A percentile compares a stretch with the other conserved stretches of the same genome.
Evolutionary conservation across 1,140 invertebrate genomes (phyloP).

Genomic region (Papilio aristodemus): DNA sequence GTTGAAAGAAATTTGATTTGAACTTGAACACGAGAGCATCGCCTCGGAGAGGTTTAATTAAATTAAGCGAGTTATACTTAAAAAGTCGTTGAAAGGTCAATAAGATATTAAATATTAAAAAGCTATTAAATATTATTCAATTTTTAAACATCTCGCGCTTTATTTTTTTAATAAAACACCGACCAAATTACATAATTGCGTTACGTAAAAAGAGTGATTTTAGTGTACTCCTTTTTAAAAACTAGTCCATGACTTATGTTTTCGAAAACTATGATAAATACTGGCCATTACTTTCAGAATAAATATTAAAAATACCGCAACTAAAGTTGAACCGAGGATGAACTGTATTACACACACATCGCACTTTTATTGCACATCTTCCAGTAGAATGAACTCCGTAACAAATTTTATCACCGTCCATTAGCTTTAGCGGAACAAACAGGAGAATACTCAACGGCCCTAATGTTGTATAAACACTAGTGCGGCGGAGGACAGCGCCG

Average conservation of each 20-base stretch:
- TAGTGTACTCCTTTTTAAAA: no score
- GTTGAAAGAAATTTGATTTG: background rate
- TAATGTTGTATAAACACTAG: background rate
- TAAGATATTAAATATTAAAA: background rate
- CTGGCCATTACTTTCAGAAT: no score
- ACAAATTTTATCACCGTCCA: background rate
- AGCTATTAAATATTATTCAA: background rate
- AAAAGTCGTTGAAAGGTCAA: background rate
- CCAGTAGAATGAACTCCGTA: background rate
- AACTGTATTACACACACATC: background rate
- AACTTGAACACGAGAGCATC: background rate
- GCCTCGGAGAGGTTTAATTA: background rate
- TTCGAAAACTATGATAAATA: no score
- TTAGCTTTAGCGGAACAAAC: constrained; percentile 2
- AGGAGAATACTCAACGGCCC: background rate
- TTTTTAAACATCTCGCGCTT: background rate
- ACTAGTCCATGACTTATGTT: no score
- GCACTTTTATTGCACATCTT: background rate
- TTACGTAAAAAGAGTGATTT: no score
- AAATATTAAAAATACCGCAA: no score
- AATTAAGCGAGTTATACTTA: background rate
- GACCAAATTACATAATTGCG: background rate
- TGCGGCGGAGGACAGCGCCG: no score
- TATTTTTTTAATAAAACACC: background rate
- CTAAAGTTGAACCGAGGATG: no score